phyloP scores from a whole-genome alignment of 2,113 vertebrate genomes.

The Balaenoptera acutorostrata region DNA sequence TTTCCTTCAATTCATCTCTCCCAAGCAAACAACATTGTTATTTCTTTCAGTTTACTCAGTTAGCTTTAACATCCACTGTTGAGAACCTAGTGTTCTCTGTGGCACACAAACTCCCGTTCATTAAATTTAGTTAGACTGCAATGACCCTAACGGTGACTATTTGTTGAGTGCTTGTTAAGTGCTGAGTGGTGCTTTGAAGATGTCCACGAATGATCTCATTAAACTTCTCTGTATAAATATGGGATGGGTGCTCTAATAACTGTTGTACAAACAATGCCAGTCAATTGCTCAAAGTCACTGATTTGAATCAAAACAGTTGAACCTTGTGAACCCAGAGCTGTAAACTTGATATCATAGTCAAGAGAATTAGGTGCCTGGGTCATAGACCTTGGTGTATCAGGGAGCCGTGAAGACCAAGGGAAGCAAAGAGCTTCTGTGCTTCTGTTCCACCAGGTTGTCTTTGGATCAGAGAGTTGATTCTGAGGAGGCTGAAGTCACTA shows the following conservation, averaged over 20 bases:
- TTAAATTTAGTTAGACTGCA: background rate
- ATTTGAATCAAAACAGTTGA: background rate
- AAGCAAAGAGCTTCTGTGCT: background rate
- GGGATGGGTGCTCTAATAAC: fast-evolving
- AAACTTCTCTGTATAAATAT: background rate
- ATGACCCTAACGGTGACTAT: fast-evolving
- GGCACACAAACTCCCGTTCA: no score
- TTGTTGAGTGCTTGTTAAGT: background rate
- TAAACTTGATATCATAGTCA: fast-evolving
- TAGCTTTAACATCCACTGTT: no score
- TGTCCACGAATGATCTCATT: no score
- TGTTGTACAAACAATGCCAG: fast-evolving
- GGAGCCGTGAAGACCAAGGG: background rate
- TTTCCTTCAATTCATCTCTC: background rate
- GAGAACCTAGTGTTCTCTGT: background rate
- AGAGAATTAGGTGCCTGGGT: no score
- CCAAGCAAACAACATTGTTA: no score
- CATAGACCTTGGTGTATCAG: background rate
- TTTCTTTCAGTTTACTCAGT: background rate
- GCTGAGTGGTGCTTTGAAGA: background rate
- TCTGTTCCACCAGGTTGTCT: background rate
- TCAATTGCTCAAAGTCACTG: background rate
- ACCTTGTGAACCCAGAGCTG: no score
- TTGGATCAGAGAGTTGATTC: background rate
- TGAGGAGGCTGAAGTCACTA: fast-evolving